Evolutionary conservation across 2,797 vertebrate genomes (phyloP).

Genomic region (Eulemur albifrons): DNA sequence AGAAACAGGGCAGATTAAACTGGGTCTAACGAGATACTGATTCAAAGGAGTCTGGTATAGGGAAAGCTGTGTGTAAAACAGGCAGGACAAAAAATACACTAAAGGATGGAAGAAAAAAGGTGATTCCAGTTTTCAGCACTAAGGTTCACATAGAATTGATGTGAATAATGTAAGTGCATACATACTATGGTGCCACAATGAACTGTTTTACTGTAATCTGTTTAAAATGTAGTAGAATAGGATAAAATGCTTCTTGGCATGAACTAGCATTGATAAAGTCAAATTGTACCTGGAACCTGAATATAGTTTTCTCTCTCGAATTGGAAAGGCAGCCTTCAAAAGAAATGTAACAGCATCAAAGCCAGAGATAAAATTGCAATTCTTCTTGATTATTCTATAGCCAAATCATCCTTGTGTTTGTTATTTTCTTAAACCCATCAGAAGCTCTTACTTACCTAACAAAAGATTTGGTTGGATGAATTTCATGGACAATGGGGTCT

Average conservation of each 20-base stretch:
- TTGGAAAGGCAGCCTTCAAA: conserved; percentile 54
- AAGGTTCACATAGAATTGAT: neutral
- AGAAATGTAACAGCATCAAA: conserved; percentile 4
- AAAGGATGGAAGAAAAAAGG: neutral
- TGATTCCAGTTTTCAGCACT: neutral
- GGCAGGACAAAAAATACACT: neutral
- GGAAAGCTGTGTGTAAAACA: neutral
- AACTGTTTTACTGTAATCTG: neutral
- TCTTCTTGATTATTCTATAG: conserved; percentile 59
- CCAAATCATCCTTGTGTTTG: conserved; percentile 16
- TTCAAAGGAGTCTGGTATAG: neutral
- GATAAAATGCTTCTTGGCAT: conserved; percentile 26
- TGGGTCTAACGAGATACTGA: neutral
- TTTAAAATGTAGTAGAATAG: conserved; percentile 18
- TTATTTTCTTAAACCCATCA: conserved; percentile 50
- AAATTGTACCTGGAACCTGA: conserved; percentile 63
- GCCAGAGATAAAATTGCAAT: conserved; percentile 71
- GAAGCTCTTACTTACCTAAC: conserved; percentile 89
- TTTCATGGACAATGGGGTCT: conserved; percentile 92
- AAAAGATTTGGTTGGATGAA: conserved; percentile 95
- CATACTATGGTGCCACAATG: neutral
- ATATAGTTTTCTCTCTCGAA: conserved; percentile 60
- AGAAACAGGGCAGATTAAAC: neutral
- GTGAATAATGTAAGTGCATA: neutral
- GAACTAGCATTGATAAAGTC: conserved; percentile 46